Evolutionary conservation across 2,113 vertebrate genomes (phyloP).

Genomic region (Martes martes): DNA sequence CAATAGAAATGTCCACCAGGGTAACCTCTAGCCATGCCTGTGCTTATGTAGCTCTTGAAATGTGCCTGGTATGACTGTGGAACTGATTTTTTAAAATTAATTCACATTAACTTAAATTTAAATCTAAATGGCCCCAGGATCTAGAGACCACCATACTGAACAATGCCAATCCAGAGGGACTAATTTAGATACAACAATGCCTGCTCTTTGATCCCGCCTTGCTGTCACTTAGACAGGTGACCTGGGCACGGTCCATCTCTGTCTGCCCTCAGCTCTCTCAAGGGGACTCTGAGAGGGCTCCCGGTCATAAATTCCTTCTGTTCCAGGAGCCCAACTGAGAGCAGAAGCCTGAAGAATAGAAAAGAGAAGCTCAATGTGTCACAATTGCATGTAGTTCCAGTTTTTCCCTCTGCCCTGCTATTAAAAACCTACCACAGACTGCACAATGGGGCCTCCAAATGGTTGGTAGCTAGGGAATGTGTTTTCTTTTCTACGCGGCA

Average conservation of each 20-base stretch:
- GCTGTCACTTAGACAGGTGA: background rate
- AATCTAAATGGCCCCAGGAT: background rate
- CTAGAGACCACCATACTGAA: background rate
- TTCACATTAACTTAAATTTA: background rate
- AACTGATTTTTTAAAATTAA: background rate
- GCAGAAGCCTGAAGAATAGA: background rate
- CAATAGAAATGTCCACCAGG: background rate
- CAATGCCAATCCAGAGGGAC: background rate
- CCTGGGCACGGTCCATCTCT: background rate
- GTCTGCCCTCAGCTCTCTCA: background rate
- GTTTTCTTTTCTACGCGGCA: background rate
- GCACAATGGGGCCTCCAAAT: background rate
- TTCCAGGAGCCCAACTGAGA: background rate
- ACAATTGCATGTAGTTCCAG: background rate
- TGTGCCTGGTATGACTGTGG: background rate
- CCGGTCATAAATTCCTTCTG: background rate
- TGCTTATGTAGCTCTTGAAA: background rate
- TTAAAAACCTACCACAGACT: background rate
- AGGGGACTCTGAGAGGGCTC: background rate
- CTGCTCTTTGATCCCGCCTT: background rate
- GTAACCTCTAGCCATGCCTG: background rate
- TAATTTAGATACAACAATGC: background rate
- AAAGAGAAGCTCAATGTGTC: background rate
- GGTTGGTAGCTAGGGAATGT: background rate
- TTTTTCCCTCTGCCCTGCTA: background rate